Conservation (phyloP, 1,140 invertebrate species). For the Teleopsis dalmanni region DNA sequence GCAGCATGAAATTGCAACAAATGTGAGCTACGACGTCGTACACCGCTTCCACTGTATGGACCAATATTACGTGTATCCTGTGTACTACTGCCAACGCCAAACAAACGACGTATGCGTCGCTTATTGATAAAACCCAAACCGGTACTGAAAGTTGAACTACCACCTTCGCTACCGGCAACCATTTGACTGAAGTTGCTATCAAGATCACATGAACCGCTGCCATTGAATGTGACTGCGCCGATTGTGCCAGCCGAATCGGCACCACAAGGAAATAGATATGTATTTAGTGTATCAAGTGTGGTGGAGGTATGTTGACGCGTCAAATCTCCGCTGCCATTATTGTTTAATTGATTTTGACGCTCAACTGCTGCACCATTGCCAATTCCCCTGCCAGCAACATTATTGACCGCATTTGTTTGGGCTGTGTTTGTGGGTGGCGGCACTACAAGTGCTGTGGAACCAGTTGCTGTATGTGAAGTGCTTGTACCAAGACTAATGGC, state of each 20-base stretch:
- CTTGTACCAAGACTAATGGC: slow-evolving; percentile 18
- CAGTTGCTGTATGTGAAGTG: slow-evolving; percentile 14
- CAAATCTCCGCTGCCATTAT: neutral
- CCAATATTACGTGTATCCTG: slow-evolving; percentile 10
- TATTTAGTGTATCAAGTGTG: slow-evolving; percentile 36
- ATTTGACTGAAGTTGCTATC: slow-evolving; percentile 41
- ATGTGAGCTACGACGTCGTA: slow-evolving; percentile 32
- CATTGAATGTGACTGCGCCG: slow-evolving; percentile 23
- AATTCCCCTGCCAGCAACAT: too few relatives aligned
- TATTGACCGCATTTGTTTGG: neutral
- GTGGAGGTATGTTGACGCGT: slow-evolving; percentile 27
- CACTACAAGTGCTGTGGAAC: slow-evolving; percentile 4
- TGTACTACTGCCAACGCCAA: slow-evolving; percentile 23
- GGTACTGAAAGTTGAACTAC: slow-evolving; percentile 23
- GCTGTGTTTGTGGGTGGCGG: neutral
- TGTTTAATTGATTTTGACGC: slow-evolving; percentile 1
- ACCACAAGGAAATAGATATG: slow-evolving; percentile 40
- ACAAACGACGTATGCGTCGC: slow-evolving; percentile 30
- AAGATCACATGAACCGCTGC: slow-evolving; percentile 32
- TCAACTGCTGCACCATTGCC: too few relatives aligned
- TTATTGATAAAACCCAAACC: slow-evolving; percentile 37
- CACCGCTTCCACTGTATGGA: slow-evolving; percentile 18
- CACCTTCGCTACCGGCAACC: slow-evolving; percentile 24
- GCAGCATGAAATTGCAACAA: slow-evolving; percentile 26
- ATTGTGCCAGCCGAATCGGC: slow-evolving; percentile 33